These are phyloP conservation scores for Otis tarda DNA, from an alignment of 2,113 vertebrate species.

Conservation along the genomic window DNA sequence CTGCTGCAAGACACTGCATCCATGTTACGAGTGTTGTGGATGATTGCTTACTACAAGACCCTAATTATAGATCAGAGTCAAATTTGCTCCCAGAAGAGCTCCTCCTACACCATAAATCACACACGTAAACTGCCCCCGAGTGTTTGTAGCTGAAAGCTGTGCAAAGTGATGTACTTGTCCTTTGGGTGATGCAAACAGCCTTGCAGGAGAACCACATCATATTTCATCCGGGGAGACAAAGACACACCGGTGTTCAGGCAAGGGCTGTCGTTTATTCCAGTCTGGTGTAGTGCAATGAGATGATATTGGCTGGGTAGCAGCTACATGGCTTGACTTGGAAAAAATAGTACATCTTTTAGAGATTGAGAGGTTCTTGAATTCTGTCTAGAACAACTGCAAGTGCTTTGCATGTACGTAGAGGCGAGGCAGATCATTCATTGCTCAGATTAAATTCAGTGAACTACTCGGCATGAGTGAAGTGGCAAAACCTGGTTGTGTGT, in stretches of 20 bases:
- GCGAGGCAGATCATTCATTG: background rate
- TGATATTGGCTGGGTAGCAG: background rate
- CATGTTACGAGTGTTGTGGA: fast-evolving
- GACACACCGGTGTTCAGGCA: background rate
- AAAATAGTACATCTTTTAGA: background rate
- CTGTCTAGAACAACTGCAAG: background rate
- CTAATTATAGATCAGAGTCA: background rate
- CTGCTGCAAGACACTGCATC: background rate
- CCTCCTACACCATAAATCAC: background rate
- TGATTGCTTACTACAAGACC: background rate
- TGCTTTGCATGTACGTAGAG: background rate
- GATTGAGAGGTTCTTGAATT: background rate
- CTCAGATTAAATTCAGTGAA: background rate
- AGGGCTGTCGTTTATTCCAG: background rate
- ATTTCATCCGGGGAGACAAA: background rate
- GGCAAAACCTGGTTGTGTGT: background rate
- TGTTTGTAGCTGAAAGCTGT: background rate
- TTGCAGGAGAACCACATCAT: background rate
- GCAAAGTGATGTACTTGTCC: background rate
- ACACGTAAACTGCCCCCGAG: background rate
- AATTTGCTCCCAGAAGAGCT: background rate
- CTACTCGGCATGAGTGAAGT: background rate
- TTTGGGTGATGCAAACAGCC: background rate
- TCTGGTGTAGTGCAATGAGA: background rate
- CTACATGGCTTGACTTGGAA: background rate